Evolutionary conservation across 2,888 invertebrate genomes (phyloP).

Genomic region (Polyommatus iphigenia): DNA sequence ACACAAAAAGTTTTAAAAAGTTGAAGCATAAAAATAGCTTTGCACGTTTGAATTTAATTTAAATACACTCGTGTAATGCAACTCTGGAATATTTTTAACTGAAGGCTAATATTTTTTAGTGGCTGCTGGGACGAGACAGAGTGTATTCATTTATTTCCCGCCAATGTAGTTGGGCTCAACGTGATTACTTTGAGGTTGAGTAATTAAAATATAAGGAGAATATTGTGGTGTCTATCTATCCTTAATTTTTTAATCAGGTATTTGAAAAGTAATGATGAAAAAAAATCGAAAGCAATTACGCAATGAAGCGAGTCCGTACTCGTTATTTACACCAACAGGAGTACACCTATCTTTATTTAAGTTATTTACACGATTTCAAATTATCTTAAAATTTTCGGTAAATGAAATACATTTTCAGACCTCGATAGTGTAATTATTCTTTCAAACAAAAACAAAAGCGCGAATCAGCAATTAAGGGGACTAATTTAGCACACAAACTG

Average conservation of each 20-base stretch:
- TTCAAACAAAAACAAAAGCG: no score
- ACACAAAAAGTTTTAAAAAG: neutral
- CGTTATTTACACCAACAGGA: no score
- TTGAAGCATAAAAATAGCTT: constrained; percentile 12
- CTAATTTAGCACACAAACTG: no score
- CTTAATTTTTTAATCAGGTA: no score
- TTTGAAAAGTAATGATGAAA: no score
- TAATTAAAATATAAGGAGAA: neutral
- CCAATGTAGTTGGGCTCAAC: constrained; percentile 65
- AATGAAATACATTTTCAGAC: neutral
- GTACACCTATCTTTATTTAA: no score
- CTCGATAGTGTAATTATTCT: neutral
- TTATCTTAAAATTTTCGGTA: neutral
- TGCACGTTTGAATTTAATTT: neutral
- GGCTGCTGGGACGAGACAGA: constrained; percentile 50
- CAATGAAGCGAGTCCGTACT: no score
- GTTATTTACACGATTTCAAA: no score
- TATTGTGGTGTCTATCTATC: no score
- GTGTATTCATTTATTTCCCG: constrained; percentile 75
- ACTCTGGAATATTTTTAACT: constrained; percentile 41
- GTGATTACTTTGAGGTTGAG: constrained; percentile 57
- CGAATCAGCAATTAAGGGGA: no score
- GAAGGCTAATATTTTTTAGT: constrained; percentile 44
- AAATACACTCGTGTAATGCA: constrained; percentile 33
- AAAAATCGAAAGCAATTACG: no score